Evolutionary conservation across 2,888 invertebrate species (phyloP).

Genomic region (Acheta domesticus): DNA sequence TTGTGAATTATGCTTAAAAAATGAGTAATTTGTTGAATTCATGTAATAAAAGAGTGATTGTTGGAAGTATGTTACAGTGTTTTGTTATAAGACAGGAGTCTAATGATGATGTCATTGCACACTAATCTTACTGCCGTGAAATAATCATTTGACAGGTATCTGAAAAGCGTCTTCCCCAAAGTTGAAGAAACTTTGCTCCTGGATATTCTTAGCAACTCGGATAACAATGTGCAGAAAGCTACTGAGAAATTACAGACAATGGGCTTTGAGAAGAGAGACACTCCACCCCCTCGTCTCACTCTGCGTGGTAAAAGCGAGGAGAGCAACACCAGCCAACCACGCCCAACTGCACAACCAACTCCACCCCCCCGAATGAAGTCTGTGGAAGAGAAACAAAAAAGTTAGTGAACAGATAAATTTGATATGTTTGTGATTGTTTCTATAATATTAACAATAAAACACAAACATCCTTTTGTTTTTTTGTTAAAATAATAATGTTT

Average conservation of each 20-base stretch:
- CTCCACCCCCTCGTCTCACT: slow-evolving; percentile 54
- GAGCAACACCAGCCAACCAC: slow-evolving; percentile 39
- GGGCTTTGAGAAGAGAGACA: slow-evolving; percentile 79
- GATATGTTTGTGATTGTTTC: background rate
- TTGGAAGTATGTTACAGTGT: no score
- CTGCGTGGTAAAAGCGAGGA: slow-evolving; percentile 51
- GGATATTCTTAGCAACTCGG: slow-evolving; percentile 78
- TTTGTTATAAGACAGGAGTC: no score
- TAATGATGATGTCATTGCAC: no score
- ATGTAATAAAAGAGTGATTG: no score
- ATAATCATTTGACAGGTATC: slow-evolving; percentile 63
- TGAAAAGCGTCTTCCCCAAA: slow-evolving; percentile 87
- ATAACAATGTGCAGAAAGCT: slow-evolving; percentile 86
- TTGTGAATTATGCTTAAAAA: no score
- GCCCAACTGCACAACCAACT: slow-evolving; percentile 45
- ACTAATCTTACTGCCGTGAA: background rate
- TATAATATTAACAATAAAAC: no score
- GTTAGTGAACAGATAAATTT: slow-evolving; percentile 51
- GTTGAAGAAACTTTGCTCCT: slow-evolving; percentile 84
- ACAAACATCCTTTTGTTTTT: no score
- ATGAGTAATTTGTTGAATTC: no score
- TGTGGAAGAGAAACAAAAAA: slow-evolving; percentile 63
- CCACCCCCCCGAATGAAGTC: slow-evolving; percentile 65
- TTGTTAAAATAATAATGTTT: no score
- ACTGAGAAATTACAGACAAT: slow-evolving; percentile 74